phyloP scores from a whole-genome alignment of 2,888 invertebrate genomes.

The Cerastis rubricosa region DNA sequence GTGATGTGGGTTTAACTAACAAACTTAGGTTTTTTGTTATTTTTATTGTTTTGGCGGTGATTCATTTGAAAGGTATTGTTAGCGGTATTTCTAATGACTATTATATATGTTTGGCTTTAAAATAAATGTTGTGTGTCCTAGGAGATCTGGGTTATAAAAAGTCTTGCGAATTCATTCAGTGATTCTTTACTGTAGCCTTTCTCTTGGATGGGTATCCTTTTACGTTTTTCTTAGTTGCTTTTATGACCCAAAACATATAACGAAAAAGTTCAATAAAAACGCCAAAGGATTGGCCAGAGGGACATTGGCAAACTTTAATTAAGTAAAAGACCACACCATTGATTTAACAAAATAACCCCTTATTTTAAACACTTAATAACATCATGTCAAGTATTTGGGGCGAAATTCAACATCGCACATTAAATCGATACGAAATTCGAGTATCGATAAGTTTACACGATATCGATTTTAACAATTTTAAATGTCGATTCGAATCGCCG shows the following conservation, averaged over 20 bases:
- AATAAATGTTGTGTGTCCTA: too few relatives aligned
- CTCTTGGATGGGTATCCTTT: neutral
- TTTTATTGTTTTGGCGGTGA: slow-evolving; percentile 45
- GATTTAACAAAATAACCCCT: slow-evolving; percentile 46
- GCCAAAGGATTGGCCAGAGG: neutral
- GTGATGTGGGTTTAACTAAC: slow-evolving; percentile 66
- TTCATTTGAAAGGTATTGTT: slow-evolving; percentile 43
- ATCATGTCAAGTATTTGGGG: slow-evolving; percentile 47
- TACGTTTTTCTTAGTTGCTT: neutral
- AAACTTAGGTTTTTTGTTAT: slow-evolving; percentile 50
- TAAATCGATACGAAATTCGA: slow-evolving; percentile 57
- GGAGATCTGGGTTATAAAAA: neutral
- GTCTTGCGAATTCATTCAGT: neutral
- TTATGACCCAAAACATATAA: neutral
- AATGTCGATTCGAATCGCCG: slow-evolving; percentile 75
- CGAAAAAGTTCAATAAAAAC: neutral
- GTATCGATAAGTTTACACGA: slow-evolving; percentile 54
- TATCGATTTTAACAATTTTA: slow-evolving; percentile 71
- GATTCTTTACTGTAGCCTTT: neutral
- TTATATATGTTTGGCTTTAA: neutral
- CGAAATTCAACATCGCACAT: slow-evolving; percentile 56
- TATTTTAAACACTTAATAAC: slow-evolving; percentile 54
- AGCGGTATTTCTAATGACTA: neutral
- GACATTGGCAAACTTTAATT: slow-evolving; percentile 32
- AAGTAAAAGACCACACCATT: slow-evolving; percentile 31